phyloP scores from a whole-genome alignment of 2,888 invertebrate species.

The Sipha maydis region DNA sequence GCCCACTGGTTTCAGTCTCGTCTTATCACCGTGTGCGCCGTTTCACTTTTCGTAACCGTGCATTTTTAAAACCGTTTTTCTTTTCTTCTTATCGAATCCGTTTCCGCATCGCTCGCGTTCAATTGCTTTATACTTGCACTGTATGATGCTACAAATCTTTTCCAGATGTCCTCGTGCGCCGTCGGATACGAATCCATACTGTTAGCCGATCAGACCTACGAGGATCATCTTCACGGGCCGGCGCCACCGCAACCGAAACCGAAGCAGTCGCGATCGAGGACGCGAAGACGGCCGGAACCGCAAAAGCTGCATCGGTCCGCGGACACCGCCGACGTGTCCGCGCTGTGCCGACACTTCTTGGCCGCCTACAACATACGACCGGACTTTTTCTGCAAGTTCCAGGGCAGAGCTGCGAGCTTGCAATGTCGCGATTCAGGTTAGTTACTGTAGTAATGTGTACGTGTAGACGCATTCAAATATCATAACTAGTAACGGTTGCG shows the following conservation, averaged over 20 bases:
- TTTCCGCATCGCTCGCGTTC: background rate
- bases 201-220: slow-evolving; percentile 84
- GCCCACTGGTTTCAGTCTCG: slow-evolving; percentile 35
- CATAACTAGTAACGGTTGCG: too few relatives aligned
- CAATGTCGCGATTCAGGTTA: background rate
- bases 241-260: background rate
- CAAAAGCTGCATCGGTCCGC: background rate
- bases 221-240: slow-evolving; percentile 69
- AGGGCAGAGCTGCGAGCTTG: slow-evolving; percentile 68
- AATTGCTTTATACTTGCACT: background rate
- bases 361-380: slow-evolving; percentile 76
- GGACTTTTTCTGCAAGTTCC: slow-evolving; percentile 81
- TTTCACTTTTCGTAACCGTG: slow-evolving; percentile 24
- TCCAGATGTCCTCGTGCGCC: slow-evolving; percentile 51
- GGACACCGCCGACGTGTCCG: slow-evolving; percentile 69
- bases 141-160: background rate
- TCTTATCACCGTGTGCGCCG: slow-evolving; percentile 31
- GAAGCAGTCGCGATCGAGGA: background rate
- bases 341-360: slow-evolving; percentile 75
- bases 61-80: too few relatives aligned
- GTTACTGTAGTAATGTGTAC: background rate
- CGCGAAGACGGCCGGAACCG: background rate
- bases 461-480: too few relatives aligned
- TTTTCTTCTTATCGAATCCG: background rate
- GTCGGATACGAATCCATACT: slow-evolving; percentile 70